These are phyloP conservation scores for Bucco capensis DNA, from an alignment of 2,113 vertebrate species.

Conservation along the genomic window DNA sequence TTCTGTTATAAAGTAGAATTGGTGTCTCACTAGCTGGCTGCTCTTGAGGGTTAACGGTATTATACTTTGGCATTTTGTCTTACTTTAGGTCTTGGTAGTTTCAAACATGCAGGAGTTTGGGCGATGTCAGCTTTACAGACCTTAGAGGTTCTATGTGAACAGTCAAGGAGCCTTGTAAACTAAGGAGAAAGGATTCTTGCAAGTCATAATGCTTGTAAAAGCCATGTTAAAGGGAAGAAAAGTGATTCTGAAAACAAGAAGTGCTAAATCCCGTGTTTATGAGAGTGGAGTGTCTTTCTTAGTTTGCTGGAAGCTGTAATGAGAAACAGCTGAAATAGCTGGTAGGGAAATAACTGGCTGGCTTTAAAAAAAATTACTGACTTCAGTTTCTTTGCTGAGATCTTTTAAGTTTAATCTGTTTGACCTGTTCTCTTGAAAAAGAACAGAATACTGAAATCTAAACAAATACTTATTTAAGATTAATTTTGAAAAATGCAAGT, in stretches of 20 bases:
- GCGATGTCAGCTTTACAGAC: background rate
- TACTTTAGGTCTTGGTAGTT: background rate
- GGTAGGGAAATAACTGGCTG: background rate
- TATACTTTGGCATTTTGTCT: background rate
- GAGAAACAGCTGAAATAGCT: background rate
- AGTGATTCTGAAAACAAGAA: background rate
- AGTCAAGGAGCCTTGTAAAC: background rate
- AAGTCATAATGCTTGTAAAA: background rate
- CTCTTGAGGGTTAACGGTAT: background rate
- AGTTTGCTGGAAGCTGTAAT: background rate
- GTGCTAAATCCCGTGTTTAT: background rate
- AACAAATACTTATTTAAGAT: background rate
- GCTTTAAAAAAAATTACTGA: background rate
- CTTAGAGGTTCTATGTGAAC: background rate
- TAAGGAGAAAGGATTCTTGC: background rate
- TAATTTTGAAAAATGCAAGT: background rate
- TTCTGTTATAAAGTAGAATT: background rate
- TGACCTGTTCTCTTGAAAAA: background rate
- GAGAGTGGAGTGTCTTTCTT: background rate
- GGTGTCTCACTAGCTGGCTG: background rate
- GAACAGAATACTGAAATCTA: background rate
- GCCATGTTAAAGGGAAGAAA: background rate
- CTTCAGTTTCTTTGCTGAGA: background rate
- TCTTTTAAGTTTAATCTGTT: background rate
- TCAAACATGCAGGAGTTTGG: background rate